Base-by-base conservation (phyloP, 2,888 invertebrate species). In the Trissonchulus sp. region DNA sequence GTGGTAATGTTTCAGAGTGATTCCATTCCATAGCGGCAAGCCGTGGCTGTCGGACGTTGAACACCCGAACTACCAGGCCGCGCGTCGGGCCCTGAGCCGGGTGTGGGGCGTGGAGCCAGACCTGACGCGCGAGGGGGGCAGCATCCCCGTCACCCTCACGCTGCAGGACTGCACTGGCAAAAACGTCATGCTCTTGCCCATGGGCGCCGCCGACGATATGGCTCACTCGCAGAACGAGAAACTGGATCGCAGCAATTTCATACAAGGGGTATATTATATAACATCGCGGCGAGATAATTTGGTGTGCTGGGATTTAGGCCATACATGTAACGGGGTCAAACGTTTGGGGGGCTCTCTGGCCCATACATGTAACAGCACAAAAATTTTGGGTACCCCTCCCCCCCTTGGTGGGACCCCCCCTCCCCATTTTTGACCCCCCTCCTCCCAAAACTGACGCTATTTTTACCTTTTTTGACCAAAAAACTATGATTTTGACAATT, bases 131-230 rank as follows among this genome's bases (percentile, higher is more conserved):
- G 98, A 99, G 86, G 99, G 98, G 75, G 98, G 98, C 30, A 94
- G 94, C 68, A 98, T 99, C 86, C 98, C 98, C 1, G 93, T 98
- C 77, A 96, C 98, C 72, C 88, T 98, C 79, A 94, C 94, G 65
- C 90, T 99, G 84, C 85, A 87, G 83, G 80, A 83, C 37, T 76
- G 82, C 30, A 83, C 82, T 36, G 80, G 92, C 0, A 93, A 93
- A 84, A 97, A 94, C 87, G 95, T 97, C 72, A 89, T 99, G 83
- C 88, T 99, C 78, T 88, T 99, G 79, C 98, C 98, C 0, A 92
- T 99, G 85, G 98, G 98, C 72, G 91, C 93, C 75, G 91, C 91
- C 76, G 97, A 98, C 86, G 99, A 99, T 86, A 97, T 97, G 81
- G 97, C 98, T 77, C 99, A 99, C 88, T 96, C 96, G 94, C 75